A percentile compares a stretch with the other conserved stretches of the same genome.
Evolutionary conservation across 92 coral and sea anemone species (phyloP).

Genomic region (Plumapathes pennacea): DNA sequence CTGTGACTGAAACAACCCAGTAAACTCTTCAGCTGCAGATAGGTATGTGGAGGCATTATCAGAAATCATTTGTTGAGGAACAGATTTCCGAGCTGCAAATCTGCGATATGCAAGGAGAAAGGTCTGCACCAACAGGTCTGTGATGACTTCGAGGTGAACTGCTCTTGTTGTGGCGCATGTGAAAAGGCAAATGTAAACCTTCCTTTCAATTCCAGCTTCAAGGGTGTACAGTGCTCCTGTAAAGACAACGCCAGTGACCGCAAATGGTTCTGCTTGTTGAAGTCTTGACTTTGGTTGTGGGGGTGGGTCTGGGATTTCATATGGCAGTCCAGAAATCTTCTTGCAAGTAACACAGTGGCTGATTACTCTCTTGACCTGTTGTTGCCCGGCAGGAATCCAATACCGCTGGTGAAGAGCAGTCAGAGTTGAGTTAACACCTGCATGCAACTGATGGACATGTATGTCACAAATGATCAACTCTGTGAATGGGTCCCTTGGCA

Average conservation of each 20-base stretch:
- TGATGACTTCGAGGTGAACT: constrained; percentile 49
- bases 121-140: constrained; percentile 41
- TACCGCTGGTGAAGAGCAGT: constrained; percentile 41
- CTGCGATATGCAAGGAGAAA: constrained; percentile 50
- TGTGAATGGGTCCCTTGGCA: constrained; percentile 25
- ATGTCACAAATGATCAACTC: constrained; percentile 17
- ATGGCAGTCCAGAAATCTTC: constrained; percentile 37
- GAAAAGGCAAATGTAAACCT: constrained; percentile 38
- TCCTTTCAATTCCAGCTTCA: constrained; percentile 13
- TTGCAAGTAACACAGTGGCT: constrained; percentile 50
- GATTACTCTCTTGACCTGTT: constrained; percentile 27
- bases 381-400: constrained; percentile 65
- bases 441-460: constrained; percentile 29
- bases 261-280: constrained; percentile 30
- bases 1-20: constrained; percentile 37
- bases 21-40: constrained; percentile 38
- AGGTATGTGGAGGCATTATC: constrained; percentile 58
- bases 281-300: constrained; percentile 46
- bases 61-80: constrained; percentile 51
- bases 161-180: constrained; percentile 58
- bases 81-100: constrained; percentile 44
- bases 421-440: constrained; percentile 49
- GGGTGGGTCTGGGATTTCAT: constrained; percentile 22
- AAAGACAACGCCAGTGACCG: constrained; percentile 46
- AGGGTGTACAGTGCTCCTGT: constrained; percentile 47